Evolutionary conservation across 2,888 invertebrate genomes (phyloP).

Genomic region (Philereme transversata): DNA sequence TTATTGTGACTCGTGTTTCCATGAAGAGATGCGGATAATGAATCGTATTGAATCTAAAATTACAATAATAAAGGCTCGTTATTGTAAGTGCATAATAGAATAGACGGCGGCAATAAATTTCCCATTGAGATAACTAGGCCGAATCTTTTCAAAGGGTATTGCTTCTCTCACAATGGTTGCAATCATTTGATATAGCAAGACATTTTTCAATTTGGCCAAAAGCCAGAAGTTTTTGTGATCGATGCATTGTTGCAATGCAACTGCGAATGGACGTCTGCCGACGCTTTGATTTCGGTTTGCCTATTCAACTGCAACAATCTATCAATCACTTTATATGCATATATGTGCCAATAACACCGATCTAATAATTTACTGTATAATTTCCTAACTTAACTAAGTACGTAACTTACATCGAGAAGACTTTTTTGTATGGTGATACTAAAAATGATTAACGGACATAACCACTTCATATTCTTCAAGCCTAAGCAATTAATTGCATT

Average conservation of each 20-base stretch:
- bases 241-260: slow-evolving; percentile 53
- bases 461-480: slow-evolving; percentile 68
- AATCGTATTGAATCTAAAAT: slow-evolving; percentile 53
- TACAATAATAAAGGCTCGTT: slow-evolving; percentile 52
- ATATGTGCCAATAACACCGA: too few relatives aligned
- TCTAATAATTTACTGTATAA: too few relatives aligned
- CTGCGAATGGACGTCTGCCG: slow-evolving; percentile 11
- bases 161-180: slow-evolving; percentile 61
- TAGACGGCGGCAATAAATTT: slow-evolving; percentile 55
- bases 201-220: slow-evolving; percentile 70
- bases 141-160: slow-evolving; percentile 62
- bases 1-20: slow-evolving; percentile 40
- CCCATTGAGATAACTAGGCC: slow-evolving; percentile 68
- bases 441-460: slow-evolving; percentile 56
- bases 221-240: slow-evolving; percentile 65
- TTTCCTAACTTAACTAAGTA: not conserved
- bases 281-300: slow-evolving; percentile 1
- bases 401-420: slow-evolving; percentile 57
- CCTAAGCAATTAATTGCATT: slow-evolving; percentile 44
- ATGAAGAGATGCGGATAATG: slow-evolving; percentile 38
- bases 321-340: not conserved
- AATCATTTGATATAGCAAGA: slow-evolving; percentile 62
- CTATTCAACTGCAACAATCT: slow-evolving; percentile 12
- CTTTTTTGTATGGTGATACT: slow-evolving; percentile 57
- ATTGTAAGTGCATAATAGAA: slow-evolving; percentile 58